Base-by-base conservation (phyloP, 2,113 vertebrate species). In the Vulpes vulpes region DNA sequence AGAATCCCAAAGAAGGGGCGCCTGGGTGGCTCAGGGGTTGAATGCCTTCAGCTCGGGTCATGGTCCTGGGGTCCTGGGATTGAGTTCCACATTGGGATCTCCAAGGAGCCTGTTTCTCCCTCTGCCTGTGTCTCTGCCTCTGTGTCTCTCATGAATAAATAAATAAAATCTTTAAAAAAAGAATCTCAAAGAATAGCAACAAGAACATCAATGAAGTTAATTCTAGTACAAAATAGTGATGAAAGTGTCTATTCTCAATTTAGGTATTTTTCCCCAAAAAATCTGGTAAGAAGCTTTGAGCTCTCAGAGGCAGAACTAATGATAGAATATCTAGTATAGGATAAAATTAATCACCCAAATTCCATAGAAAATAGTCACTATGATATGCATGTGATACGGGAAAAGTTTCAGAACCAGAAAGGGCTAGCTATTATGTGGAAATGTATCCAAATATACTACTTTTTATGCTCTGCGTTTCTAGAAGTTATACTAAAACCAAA, bases 381-480 rank as follows among this genome's bases (percentile, higher is more conserved):
- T 43, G 22, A 27, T 25, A 43, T 43, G 73, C 43, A 74, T 49
- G 8, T 74, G 38, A 76, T 49, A 49, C 51, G 15, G 17, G 27
- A 78, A 93, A 90, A 25, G 0, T 95, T 89, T 73, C 10, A 30
- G 73, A 83, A 85, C 12, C 43, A 95, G 15, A 51, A 94, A 95
- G 94, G 30, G 1, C 4, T 83, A 81, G 35, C 15, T 79, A 74
- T 85, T 91, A 93, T 69, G 32, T 91, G 51, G 25, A 86, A 85
- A 59, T 80, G 15, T 76, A 91, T 62, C 12, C 27, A 92, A 74
- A 92, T 76, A 78, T 17, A 35, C 2, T 16, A 84, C 25, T 51
- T 30, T 79, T 90, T 86, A 73, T 76, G 91, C 92, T 80, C 23
- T 89, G n/a, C n/a, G 91, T 89, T 96, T 85, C 73, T 88, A 83